These are phyloP conservation scores for Esox niger DNA, from an alignment of 2,113 vertebrate species.

Conservation along the genomic window DNA sequence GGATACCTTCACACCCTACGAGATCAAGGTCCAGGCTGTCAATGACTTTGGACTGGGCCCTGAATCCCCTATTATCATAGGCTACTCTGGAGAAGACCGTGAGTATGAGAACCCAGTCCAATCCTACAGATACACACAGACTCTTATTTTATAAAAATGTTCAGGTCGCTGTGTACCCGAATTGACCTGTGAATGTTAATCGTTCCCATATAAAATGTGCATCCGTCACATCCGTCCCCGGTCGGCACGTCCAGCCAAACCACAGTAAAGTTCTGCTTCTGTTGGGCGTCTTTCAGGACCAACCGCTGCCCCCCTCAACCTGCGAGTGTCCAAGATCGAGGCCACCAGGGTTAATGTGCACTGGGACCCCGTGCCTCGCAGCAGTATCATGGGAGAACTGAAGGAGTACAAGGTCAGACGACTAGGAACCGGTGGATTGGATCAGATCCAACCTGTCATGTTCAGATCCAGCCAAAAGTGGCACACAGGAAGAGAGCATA, in stretches of 20 bases:
- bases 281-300: constrained; percentile 76
- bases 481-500: too few species aligned
- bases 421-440: background rate
- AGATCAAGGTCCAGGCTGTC: constrained; percentile 91
- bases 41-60: constrained; percentile 92
- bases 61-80: constrained; percentile 83
- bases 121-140: background rate
- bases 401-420: constrained; percentile 91
- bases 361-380: constrained; percentile 85
- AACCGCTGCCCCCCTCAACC: constrained; percentile 83
- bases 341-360: constrained; percentile 83
- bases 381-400: constrained; percentile 87
- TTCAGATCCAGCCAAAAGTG: too few species aligned
- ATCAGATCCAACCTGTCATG: background rate
- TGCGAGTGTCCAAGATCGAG: constrained; percentile 85
- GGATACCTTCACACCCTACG: constrained; percentile 90
- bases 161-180: background rate
- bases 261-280: too few species aligned
- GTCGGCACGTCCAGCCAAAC: background rate
- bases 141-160: background rate
- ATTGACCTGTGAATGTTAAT: background rate
- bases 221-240: background rate
- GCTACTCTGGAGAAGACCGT: constrained; percentile 97
- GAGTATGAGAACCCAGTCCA: constrained; percentile 64
- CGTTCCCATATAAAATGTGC: background rate